A percentile compares a stretch with the other conserved stretches of the same genome.
Evolutionary conservation across 1,140 invertebrate genomes (phyloP).

Genomic region (Eufriesea mexicana): DNA sequence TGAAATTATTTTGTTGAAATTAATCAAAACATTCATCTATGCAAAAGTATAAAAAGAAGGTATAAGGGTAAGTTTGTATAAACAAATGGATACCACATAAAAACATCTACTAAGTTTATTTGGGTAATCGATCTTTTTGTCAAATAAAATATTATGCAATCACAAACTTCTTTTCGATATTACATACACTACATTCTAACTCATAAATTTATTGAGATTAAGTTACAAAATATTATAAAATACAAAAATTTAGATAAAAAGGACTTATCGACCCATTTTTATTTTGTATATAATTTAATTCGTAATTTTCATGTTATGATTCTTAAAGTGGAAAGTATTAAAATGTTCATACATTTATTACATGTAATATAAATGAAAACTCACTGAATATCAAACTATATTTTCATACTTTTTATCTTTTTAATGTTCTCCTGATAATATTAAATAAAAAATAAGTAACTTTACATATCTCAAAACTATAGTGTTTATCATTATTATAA

Average conservation of each 20-base stretch:
- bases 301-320: not conserved
- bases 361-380: not conserved
- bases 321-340: not conserved
- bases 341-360: not conserved
- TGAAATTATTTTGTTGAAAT: not conserved
- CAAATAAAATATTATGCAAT: not conserved
- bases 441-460: no score
- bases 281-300: not conserved
- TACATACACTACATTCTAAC: not conserved
- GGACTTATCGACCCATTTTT: no score
- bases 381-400: no score
- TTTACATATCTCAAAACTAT: no score
- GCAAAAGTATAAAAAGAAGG: not conserved
- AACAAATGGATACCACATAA: not conserved
- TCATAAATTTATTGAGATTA: not conserved
- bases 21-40: not conserved
- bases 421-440: no score
- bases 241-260: no score
- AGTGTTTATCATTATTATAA: no score
- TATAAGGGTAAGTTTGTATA: not conserved
- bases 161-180: not conserved
- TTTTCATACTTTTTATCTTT: no score
- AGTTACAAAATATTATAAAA: not conserved
- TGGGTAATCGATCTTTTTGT: not conserved
- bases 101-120: not conserved